These are phyloP conservation scores for Drosophila eugracilis DNA, from an alignment of 1,140 invertebrate species.

Conservation along the genomic window DNA sequence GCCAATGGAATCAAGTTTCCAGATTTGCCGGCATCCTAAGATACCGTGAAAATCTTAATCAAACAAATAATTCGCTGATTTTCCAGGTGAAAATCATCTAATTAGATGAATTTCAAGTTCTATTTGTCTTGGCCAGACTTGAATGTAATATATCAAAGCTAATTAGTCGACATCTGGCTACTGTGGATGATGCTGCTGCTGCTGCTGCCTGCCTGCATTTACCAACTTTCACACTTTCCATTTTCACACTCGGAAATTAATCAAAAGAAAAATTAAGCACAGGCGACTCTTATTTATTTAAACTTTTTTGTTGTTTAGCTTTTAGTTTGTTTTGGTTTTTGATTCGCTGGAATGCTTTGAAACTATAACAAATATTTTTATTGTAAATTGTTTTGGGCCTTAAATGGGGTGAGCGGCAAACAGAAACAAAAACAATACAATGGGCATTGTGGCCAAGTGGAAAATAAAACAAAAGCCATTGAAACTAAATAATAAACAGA, in stretches of 20 bases:
- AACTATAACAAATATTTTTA: constrained; percentile 58
- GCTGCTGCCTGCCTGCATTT: too few relatives aligned
- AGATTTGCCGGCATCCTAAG: constrained; percentile 35
- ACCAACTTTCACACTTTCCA: constrained; percentile 79
- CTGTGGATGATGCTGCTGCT: constrained; percentile 19
- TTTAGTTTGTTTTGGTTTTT: constrained; percentile 36
- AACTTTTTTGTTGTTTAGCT: constrained; percentile 7
- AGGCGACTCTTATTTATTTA: constrained; percentile 24
- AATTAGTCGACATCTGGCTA: constrained; percentile 65
- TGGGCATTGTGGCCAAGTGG: constrained; percentile 37
- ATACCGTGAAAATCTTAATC: constrained; percentile 58
- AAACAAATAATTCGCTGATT: constrained; percentile 72
- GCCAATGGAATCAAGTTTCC: constrained; percentile 37
- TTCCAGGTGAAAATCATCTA: constrained; percentile 65
- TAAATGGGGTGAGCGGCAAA: constrained; percentile 38
- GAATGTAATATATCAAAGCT: constrained; percentile 68
- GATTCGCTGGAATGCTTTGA: constrained; percentile 27
- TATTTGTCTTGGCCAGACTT: constrained; percentile 48
- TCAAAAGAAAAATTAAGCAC: constrained; percentile 56
- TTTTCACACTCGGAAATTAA: constrained; percentile 74
- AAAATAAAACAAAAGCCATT: constrained; percentile 56
- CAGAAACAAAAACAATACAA: constrained; percentile 29
- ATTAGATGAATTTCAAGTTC: constrained; percentile 71
- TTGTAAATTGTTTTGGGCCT: constrained; percentile 44
- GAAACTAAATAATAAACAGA: constrained; percentile 32